These are phyloP conservation scores for Hipposideros armiger DNA, from an alignment of 2,113 vertebrate species.

Conservation along the genomic window DNA sequence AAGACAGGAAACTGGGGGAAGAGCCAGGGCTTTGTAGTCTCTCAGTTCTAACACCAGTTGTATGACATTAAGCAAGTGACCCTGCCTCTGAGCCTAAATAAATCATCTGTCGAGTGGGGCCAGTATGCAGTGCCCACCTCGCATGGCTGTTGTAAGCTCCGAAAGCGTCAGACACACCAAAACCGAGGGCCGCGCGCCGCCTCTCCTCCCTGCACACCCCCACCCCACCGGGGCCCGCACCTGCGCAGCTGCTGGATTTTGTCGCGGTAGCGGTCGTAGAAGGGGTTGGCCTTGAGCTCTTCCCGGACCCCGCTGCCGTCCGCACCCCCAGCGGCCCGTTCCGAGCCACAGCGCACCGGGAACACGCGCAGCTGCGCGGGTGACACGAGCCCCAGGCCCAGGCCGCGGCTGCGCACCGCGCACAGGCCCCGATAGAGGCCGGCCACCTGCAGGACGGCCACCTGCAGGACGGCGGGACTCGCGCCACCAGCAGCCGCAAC, in stretches of 20 bases:
- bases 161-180: background rate
- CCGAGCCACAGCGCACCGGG: slow-evolving; percentile 84
- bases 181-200: too few relatives aligned
- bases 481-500: background rate
- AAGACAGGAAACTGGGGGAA: background rate
- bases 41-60: background rate
- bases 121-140: background rate
- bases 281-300: slow-evolving; percentile 92
- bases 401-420: slow-evolving; percentile 89
- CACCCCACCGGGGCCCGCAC: slow-evolving; percentile 80
- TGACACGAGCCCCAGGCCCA: slow-evolving; percentile 90
- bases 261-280: slow-evolving; percentile 92
- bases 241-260: slow-evolving; percentile 95
- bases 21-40: background rate
- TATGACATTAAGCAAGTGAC: background rate
- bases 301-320: slow-evolving; percentile 64
- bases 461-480: slow-evolving; percentile 85
- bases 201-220: background rate
- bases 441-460: slow-evolving; percentile 89
- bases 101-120: background rate
- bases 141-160: background rate
- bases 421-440: slow-evolving; percentile 90
- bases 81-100: background rate
- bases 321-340: background rate
- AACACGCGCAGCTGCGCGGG: slow-evolving; percentile 90